Base-by-base conservation (phyloP, 2,888 invertebrate species). In the Fabriciana adippe region DNA sequence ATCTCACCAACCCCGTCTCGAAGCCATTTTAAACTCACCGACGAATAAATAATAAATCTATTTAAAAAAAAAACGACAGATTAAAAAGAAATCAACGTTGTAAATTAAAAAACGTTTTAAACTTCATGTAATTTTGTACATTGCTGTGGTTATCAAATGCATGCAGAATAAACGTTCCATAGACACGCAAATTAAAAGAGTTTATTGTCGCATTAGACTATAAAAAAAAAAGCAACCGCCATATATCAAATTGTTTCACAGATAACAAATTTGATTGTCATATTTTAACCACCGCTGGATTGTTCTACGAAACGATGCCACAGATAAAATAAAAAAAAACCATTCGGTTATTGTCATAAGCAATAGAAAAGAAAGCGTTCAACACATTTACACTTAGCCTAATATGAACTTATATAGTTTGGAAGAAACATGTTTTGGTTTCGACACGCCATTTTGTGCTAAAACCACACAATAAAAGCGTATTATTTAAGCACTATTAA, bases 371-470 rank as follows among this genome's bases (percentile, higher is more conserved):
- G 59, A 53, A 50, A 55, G 21, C 31, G 55, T 48, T 64, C 35
- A 55, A 70, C 53, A 70, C 74, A 70, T 79, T 79, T 79, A 82
- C 75, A 79, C 84, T 86, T 85, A 79, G 80, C 82, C 88, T 87
- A 71, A 81, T 74, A 79, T 73, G 77, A 88, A 88, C 79, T 72
- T 86, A 61, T 55, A 41, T 41, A 41, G 35, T 57, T 26, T 61
- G 51, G 51, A 61, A 61, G 51, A 61, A 61, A 59, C 35, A n/a
- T 61, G 51, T 61, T 61, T 61, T 61, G 51, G 61, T 61, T 51
- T 59, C 26, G 31, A 48, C 48, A 26, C 3, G 59, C 59, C 59
- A 26, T 59, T 5, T 59, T 59, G 59, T 48, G 59, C 59, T 26
- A n/a, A 47, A 26, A 47, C 47, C 47, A 45, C 26, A n/a, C 26